phyloP scores from a whole-genome alignment of 2,113 vertebrate genomes.

The Hyperoodon ampullatus region DNA sequence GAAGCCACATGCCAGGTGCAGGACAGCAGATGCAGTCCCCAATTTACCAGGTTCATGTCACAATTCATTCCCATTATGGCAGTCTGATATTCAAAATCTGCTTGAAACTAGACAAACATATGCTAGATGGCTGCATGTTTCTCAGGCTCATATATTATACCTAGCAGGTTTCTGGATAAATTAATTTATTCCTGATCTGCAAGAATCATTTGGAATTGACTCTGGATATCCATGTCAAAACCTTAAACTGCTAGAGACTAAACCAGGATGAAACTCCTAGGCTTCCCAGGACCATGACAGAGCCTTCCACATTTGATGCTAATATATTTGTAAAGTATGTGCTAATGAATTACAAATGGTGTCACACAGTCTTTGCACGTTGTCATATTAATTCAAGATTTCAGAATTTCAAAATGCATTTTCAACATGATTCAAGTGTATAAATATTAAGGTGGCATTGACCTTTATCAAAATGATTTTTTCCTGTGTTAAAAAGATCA shows the following conservation, averaged over 20 bases:
- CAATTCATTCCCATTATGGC: conserved; percentile 79
- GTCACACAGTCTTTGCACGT: conserved; percentile 20
- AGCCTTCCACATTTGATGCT: conserved; percentile 36
- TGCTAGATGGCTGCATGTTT: conserved; percentile 79
- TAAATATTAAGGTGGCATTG: conserved; percentile 79
- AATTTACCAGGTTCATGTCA: conserved; percentile 75
- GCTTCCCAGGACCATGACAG: conserved; percentile 61
- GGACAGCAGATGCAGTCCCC: conserved; percentile 75
- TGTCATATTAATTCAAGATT: conserved; percentile 70
- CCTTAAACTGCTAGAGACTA: conserved; percentile 63
- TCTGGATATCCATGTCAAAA: conserved; percentile 77
- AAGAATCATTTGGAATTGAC: conserved; percentile 74
- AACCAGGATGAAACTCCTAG: conserved; percentile 54
- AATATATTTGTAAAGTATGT: conserved; percentile 53
- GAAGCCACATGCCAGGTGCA: conserved; percentile 72
- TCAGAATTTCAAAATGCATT: conserved; percentile 64
- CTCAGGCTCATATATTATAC: conserved; percentile 76
- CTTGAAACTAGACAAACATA: conserved; percentile 79
- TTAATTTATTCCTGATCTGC: conserved; percentile 77
- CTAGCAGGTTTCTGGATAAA: conserved; percentile 74
- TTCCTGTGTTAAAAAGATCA: conserved; percentile 63
- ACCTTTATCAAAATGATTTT: conserved; percentile 74
- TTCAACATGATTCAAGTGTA: conserved; percentile 59
- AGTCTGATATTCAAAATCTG: conserved; percentile 81
- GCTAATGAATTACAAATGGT: conserved; percentile 72